Evolutionary conservation across 2,888 invertebrate genomes (phyloP).

Genomic region (Himalopsyche tibetana): DNA sequence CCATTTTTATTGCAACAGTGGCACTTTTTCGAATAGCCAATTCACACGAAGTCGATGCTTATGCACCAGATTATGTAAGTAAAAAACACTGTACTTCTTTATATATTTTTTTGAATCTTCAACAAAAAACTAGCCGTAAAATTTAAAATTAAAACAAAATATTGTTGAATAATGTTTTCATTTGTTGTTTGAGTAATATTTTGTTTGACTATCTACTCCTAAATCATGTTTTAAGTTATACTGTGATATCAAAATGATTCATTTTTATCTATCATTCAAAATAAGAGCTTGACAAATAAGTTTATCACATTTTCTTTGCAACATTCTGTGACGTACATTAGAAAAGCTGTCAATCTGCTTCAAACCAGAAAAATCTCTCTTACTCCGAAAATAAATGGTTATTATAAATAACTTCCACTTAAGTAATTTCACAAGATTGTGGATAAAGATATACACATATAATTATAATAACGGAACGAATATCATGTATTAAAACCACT

Average conservation of each 20-base stretch:
- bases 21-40: slow-evolving; percentile 22
- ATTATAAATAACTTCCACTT: not conserved
- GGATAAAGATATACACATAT: not conserved
- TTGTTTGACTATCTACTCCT: too few relatives aligned
- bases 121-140: too few relatives aligned
- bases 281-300: not conserved
- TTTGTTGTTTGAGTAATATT: too few relatives aligned
- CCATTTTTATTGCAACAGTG: slow-evolving; percentile 45
- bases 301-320: not conserved
- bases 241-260: too few relatives aligned
- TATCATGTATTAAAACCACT: not conserved
- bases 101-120: too few relatives aligned
- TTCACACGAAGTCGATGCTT: slow-evolving; percentile 49
- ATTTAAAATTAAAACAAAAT: too few relatives aligned
- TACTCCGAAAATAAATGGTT: not conserved
- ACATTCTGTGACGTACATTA: not conserved
- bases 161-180: too few relatives aligned
- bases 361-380: not conserved
- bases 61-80: slow-evolving; percentile 65
- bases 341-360: not conserved
- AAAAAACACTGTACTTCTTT: not conserved
- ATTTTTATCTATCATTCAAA: too few relatives aligned
- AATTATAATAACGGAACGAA: not conserved
- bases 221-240: too few relatives aligned
- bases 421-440: not conserved